Evolutionary conservation across 2,797 vertebrate species (phyloP), one percentile per base, ranked within the genome.

Genomic region (Mormyrops attenuatus): DNA sequence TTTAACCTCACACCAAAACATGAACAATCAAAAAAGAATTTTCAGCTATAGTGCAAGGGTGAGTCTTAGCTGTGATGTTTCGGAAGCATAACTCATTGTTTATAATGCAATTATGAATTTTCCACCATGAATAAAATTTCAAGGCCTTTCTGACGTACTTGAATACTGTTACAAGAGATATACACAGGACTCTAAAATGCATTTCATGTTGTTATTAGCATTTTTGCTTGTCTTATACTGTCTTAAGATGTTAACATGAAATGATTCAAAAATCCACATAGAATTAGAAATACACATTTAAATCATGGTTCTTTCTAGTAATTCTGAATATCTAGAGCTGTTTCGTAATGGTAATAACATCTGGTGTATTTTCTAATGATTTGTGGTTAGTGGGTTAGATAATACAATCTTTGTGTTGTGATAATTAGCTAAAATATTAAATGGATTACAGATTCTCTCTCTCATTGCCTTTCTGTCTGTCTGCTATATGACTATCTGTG

Each of bases 341-440:
- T 26, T 84, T 82, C 69, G 4, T 13, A 55, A 80, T 82, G 73
- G 52, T 82, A 34, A 41, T 50, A 13, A 85, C n/a, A 50, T 52
- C 41, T 47, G 38, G 30, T 15, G 34, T 57, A 47, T 66, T 47
- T 88, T 47, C 22, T 69, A 66, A 66, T 44, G 57, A 69, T 66
- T 66, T 88, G 20, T 88, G 60, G n/a, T 47, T 63, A 69, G 38
- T 66, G 55, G 38, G 63, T 69, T 49, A 60, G 55, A 47, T 66
- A 26, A 52, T 22, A 52, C 63, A 88, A 50, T 17, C 13, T 15
- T 63, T 44, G 11, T 88, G 6, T 52, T 26, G 22, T 85, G 49
- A 50, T 22, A 85, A 85, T 85, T 85, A 13, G 44, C 82, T 85
- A 47, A 50, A 85, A 85, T 85, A 50, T 85, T 26, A 85, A 66